Conservation (phyloP, 2,888 invertebrate species). For the Nymphalis urticae region DNA sequence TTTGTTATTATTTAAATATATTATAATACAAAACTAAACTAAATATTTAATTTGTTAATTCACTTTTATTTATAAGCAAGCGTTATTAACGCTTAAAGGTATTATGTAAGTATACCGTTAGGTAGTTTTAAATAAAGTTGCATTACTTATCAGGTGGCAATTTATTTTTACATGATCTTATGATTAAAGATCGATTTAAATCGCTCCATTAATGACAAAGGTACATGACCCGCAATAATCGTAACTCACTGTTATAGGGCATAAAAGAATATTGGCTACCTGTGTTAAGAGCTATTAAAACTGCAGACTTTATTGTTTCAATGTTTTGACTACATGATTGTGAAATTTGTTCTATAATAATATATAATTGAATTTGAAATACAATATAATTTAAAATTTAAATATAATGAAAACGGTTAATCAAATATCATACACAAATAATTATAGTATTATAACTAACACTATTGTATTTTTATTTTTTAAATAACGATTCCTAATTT, state of each 20-base stretch:
- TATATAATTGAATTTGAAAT: background rate
- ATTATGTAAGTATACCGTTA: too few relatives aligned
- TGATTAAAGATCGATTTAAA: slow-evolving; percentile 46
- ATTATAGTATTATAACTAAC: background rate
- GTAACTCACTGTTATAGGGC: slow-evolving; percentile 64
- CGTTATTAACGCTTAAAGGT: too few relatives aligned
- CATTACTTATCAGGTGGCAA: background rate
- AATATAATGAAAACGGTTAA: too few relatives aligned
- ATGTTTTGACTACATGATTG: background rate
- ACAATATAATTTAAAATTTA: too few relatives aligned
- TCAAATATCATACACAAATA: too few relatives aligned
- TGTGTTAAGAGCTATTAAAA: slow-evolving; percentile 48
- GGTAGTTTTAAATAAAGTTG: too few relatives aligned
- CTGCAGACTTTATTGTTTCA: slow-evolving; percentile 23
- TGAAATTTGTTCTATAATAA: background rate
- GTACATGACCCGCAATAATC: slow-evolving; percentile 54
- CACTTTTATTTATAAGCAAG: background rate
- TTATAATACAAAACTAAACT: background rate
- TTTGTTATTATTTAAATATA: background rate
- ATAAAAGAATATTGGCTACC: slow-evolving; percentile 59
- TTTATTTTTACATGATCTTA: slow-evolving; percentile 8
- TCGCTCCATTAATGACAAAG: slow-evolving; percentile 29
- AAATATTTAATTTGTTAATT: background rate
- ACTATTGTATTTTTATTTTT: background rate
- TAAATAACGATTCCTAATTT: too few relatives aligned